Evolutionary conservation across 2,113 vertebrate genomes (phyloP).

Genomic region (Tupaia chinensis): DNA sequence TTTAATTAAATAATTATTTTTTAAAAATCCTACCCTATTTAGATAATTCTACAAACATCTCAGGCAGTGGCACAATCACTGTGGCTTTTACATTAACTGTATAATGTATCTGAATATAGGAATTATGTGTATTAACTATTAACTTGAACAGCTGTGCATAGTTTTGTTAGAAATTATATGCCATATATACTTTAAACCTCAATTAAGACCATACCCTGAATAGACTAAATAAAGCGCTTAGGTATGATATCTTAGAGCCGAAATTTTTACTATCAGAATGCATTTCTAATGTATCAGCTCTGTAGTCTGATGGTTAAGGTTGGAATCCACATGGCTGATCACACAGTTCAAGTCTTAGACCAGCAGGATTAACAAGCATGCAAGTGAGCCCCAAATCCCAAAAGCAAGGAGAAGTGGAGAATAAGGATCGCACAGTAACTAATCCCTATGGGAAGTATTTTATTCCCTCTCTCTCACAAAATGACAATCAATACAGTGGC

Average conservation of each 20-base stretch:
- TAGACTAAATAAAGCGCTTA: constrained; percentile 15
- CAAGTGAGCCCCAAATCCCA: too few relatives aligned
- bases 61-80: background rate
- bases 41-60: constrained; percentile 18
- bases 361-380: too few relatives aligned
- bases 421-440: too few relatives aligned
- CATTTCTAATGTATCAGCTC: background rate
- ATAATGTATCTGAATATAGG: background rate
- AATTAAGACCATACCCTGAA: background rate
- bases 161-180: background rate
- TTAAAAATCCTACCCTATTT: background rate
- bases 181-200: constrained; percentile 8
- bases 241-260: background rate
- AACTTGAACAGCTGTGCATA: background rate
- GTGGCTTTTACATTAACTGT: background rate
- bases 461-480: too few relatives aligned
- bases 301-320: too few relatives aligned
- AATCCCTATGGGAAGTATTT: too few relatives aligned
- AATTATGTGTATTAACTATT: background rate
- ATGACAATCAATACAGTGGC: too few relatives aligned
- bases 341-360: too few relatives aligned
- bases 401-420: too few relatives aligned
- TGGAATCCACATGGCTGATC: too few relatives aligned
- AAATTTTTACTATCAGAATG: constrained; percentile 19
- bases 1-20: too few relatives aligned